Percentiles rank a stretch among this genome's conserved stretches.
These are phyloP conservation scores for Palaemon carinicauda DNA, from an alignment of 1,140 invertebrate species.

Conservation along the genomic window DNA sequence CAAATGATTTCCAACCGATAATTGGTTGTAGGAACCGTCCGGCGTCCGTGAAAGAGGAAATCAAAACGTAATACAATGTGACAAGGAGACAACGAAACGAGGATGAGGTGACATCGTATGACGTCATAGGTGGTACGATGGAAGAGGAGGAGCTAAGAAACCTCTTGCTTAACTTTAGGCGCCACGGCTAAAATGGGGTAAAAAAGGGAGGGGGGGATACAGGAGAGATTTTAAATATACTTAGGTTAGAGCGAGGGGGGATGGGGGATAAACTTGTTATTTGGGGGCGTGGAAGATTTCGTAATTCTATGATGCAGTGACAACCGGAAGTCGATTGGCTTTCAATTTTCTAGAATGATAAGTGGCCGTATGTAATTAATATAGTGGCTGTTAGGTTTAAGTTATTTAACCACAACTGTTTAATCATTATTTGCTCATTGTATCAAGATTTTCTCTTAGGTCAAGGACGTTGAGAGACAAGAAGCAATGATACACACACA, in stretches of 20 bases:
- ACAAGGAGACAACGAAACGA: neutral
- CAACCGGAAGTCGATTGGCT: too few relatives aligned
- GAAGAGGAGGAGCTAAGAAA: conserved; percentile 7
- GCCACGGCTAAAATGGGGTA: neutral
- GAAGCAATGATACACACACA: neutral
- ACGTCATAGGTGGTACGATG: conserved; percentile 51
- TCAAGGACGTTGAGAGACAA: neutral
- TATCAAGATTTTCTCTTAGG: neutral
- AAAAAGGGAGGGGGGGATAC: neutral
- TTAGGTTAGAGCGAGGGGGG: too few relatives aligned
- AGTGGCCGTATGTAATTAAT: too few relatives aligned
- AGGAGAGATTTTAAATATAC: too few relatives aligned
- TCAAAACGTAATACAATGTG: neutral
- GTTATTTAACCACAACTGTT: neutral
- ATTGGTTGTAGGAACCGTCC: too few relatives aligned
- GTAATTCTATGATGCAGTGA: too few relatives aligned
- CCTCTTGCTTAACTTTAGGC: neutral
- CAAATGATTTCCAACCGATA: too few relatives aligned
- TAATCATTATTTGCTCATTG: neutral
- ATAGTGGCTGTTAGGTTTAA: too few relatives aligned
- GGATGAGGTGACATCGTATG: neutral
- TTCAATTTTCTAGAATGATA: too few relatives aligned
- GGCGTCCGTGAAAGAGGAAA: too few relatives aligned
- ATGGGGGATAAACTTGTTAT: too few relatives aligned
- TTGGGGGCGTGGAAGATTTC: too few relatives aligned